Percentiles rank a stretch among this genome's conserved stretches.
Conservation (phyloP, 2,797 vertebrate species). For the Argyrosomus regius region DNA sequence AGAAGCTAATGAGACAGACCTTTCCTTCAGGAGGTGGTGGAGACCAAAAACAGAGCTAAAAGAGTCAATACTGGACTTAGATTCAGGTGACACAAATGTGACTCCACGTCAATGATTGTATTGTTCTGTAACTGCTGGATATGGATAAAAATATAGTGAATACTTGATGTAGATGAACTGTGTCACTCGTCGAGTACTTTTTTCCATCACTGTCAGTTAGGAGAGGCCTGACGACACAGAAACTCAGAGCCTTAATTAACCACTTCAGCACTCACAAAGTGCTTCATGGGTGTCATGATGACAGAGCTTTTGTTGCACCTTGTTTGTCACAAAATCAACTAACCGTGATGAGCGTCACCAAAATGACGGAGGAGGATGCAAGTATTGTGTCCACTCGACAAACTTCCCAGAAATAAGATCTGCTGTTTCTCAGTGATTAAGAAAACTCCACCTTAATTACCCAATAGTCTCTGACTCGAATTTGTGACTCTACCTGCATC, state of each 20-base stretch:
- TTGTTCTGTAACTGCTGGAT: too few relatives aligned
- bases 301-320: constrained; percentile 15
- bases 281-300: constrained; percentile 33
- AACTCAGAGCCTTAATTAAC: neutral
- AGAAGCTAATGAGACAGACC: too few relatives aligned
- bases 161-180: too few relatives aligned
- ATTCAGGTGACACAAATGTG: too few relatives aligned
- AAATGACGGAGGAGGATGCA: constrained; percentile 11
- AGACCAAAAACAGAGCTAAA: too few relatives aligned
- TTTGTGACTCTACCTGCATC: neutral
- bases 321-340: constrained; percentile 46
- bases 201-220: neutral
- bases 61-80: too few relatives aligned
- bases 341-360: constrained; percentile 23
- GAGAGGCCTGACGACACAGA: neutral
- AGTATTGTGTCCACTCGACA: neutral
- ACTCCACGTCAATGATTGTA: too few relatives aligned
- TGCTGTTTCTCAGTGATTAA: neutral
- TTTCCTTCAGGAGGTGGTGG: too few relatives aligned
- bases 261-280: neutral
- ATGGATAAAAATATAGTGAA: too few relatives aligned
- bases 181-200: too few relatives aligned
- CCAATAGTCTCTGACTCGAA: neutral
- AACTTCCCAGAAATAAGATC: constrained; percentile 14
- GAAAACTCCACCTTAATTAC: neutral